These are phyloP conservation scores for Misgurnus mizolepis DNA, from an alignment of 2,113 vertebrate genomes.

Conservation along the genomic window DNA sequence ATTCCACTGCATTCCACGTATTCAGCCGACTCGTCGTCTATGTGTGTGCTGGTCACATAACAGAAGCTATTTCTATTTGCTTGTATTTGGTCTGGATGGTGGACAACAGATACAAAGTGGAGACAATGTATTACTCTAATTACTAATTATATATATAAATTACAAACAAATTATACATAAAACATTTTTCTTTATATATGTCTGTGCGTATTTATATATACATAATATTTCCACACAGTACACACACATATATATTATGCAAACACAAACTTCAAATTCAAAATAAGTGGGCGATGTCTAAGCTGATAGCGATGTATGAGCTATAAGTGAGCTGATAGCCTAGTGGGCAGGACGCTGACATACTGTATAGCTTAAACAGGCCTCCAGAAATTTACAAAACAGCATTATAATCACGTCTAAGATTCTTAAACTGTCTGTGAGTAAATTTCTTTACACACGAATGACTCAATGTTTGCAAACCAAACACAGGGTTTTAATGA, in stretches of 20 bases:
- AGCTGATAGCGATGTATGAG: no score
- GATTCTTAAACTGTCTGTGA: neutral
- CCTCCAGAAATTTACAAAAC: neutral
- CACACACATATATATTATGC: no score
- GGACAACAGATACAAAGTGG: conserved; percentile 47
- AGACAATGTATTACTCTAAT: neutral
- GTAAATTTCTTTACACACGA: neutral
- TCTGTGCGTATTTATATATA: no score
- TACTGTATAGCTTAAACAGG: no score
- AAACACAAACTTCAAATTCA: neutral
- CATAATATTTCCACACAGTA: no score
- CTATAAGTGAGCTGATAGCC: no score
- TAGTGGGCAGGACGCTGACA: neutral
- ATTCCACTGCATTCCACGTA: conserved; percentile 63
- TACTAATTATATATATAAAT: neutral
- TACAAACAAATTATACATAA: neutral
- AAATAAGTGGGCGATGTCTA: neutral
- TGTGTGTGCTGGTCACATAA: conserved; percentile 62
- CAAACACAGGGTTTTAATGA: conserved; percentile 25
- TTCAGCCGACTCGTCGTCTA: conserved; percentile 59
- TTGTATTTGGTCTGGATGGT: conserved; percentile 1
- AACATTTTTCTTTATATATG: no score
- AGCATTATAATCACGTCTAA: neutral
- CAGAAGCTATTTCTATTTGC: neutral
- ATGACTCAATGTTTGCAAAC: neutral